A percentile compares a stretch with the other conserved stretches of the same genome.
These are phyloP conservation scores for Zootermopsis nevadensis DNA, from an alignment of 2,888 invertebrate species.

Conservation along the genomic window DNA sequence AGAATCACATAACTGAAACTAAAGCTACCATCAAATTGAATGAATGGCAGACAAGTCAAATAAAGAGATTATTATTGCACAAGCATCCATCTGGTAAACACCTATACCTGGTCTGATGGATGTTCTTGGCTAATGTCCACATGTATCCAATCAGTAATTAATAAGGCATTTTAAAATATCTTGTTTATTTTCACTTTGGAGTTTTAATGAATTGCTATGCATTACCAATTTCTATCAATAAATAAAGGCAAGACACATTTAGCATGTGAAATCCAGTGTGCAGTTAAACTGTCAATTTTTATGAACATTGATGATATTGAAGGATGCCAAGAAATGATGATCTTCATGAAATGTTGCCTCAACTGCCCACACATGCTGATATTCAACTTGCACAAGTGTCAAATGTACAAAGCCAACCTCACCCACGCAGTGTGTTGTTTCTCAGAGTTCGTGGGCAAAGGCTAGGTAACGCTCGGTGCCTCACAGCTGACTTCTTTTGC, in stretches of 20 bases:
- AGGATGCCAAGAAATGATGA: neutral
- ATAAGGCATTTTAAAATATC: neutral
- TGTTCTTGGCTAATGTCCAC: neutral
- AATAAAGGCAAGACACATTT: neutral
- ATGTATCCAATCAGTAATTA: neutral
- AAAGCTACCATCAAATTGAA: neutral
- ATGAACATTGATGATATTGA: neutral
- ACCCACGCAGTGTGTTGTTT: slow-evolving; percentile 18
- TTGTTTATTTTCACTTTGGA: neutral
- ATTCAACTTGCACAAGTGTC: too few relatives aligned
- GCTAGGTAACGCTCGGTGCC: neutral
- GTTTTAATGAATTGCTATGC: neutral
- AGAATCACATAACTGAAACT: too few relatives aligned
- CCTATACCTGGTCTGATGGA: neutral
- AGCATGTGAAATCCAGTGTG: neutral
- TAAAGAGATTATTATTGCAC: neutral
- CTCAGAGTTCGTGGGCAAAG: neutral
- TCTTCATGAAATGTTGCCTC: neutral
- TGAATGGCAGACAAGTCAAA: neutral
- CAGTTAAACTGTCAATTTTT: neutral
- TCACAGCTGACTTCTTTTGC: neutral
- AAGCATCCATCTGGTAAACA: neutral
- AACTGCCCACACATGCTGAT: neutral
- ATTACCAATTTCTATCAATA: neutral
- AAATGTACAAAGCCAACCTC: neutral